These are phyloP conservation scores for Eunapius fragilis DNA, from an alignment of 37 sponge, comb jelly and placozoan species.

Conservation along the genomic window DNA sequence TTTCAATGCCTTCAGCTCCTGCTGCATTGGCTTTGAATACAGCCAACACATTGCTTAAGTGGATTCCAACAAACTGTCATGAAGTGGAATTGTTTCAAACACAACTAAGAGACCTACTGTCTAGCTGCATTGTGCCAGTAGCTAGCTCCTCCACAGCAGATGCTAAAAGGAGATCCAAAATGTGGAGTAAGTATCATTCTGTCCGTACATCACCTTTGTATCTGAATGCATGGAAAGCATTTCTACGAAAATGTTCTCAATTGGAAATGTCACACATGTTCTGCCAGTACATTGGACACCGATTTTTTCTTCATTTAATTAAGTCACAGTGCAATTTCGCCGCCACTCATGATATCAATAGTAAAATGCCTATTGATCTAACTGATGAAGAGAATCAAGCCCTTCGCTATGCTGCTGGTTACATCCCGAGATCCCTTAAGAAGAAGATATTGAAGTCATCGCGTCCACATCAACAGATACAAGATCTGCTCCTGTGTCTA, in stretches of 20 bases:
- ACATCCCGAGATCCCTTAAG: background rate
- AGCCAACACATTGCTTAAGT: background rate
- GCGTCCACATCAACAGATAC: background rate
- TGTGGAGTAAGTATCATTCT: slow-evolving; percentile 13
- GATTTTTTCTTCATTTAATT: no score
- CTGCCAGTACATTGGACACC: slow-evolving; percentile 3
- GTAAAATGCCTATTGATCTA: no score
- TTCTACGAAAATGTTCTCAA: background rate
- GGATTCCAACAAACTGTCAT: slow-evolving; percentile 9
- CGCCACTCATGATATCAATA: background rate
- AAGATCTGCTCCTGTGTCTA: slow-evolving; percentile 17
- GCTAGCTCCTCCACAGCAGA: background rate
- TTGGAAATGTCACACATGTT: slow-evolving; percentile 1
- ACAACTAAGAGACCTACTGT: background rate
- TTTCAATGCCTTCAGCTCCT: background rate
- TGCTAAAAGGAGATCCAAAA: background rate
- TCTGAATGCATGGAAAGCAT: background rate
- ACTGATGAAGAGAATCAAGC: slow-evolving; percentile 14
- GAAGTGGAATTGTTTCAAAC: slow-evolving; percentile 5
- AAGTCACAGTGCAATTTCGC: no score
- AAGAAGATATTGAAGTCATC: background rate
- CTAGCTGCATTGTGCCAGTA: background rate
- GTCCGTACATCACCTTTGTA: slow-evolving; percentile 10
- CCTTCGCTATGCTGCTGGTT: slow-evolving; percentile 20
- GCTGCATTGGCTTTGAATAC: background rate